These are phyloP conservation scores for Bucco capensis DNA, from an alignment of 2,113 vertebrate species.

Conservation along the genomic window DNA sequence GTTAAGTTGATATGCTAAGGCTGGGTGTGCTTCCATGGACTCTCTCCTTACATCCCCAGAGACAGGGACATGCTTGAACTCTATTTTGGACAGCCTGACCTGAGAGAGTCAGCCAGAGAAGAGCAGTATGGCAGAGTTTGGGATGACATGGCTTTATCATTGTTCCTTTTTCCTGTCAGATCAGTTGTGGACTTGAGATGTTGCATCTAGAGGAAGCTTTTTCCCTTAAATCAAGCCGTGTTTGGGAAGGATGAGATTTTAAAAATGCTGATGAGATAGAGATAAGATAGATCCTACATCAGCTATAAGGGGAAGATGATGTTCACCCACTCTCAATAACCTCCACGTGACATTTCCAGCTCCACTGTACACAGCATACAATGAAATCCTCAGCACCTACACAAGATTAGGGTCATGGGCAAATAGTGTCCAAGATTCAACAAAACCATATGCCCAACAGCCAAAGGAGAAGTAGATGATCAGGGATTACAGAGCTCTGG, in stretches of 20 bases:
- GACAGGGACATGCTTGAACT: neutral
- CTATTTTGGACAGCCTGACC: neutral
- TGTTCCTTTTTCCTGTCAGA: neutral
- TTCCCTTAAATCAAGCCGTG: neutral
- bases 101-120: neutral
- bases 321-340: neutral
- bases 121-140: neutral
- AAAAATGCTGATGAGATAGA: neutral
- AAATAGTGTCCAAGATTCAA: neutral
- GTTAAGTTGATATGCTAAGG: neutral
- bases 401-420: neutral
- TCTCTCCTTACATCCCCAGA: neutral
- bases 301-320: neutral
- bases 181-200: neutral
- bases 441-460: neutral
- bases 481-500: neutral
- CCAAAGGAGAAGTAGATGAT: neutral
- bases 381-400: neutral
- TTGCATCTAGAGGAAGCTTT: neutral
- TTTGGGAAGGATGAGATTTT: neutral
- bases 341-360: rapidly evolving
- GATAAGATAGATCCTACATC: neutral
- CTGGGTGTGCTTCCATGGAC: neutral
- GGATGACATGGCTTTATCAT: rapidly evolving
- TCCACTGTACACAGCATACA: neutral